A percentile compares a stretch with the other conserved stretches of the same genome.
phyloP scores from a whole-genome alignment of 2,797 vertebrate genomes.

The Dromococcyx pavoninus region DNA sequence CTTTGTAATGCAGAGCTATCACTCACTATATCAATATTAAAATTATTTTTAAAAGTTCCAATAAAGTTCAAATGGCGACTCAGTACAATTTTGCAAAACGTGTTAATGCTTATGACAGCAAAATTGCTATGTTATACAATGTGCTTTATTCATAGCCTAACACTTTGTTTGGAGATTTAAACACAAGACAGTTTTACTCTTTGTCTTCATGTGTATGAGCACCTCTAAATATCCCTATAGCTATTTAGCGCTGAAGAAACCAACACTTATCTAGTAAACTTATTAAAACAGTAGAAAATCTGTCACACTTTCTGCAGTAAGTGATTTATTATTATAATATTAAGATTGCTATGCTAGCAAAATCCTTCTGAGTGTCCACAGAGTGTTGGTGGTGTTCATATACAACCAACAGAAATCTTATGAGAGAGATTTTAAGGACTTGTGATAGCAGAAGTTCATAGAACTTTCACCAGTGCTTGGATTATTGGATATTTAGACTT shows the following conservation, averaged over 20 bases:
- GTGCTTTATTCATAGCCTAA: neutral
- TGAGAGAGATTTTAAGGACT: neutral
- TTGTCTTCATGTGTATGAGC: neutral
- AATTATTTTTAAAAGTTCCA: neutral
- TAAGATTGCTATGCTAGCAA: neutral
- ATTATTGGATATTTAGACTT: neutral
- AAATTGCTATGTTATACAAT: neutral
- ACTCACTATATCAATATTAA: neutral
- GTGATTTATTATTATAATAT: neutral
- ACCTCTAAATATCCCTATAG: neutral
- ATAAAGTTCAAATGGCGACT: neutral
- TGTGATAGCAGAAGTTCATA: neutral
- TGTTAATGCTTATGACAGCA: neutral
- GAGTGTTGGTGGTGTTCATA: neutral
- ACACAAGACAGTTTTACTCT: neutral
- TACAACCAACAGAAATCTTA: neutral
- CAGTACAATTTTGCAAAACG: neutral
- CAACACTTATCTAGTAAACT: neutral
- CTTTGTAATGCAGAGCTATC: neutral
- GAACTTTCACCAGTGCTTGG: neutral
- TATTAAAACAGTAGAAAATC: neutral
- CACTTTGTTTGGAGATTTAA: neutral
- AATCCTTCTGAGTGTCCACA: neutral
- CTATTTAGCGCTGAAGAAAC: neutral
- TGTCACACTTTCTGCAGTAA: neutral